Conservation (phyloP, 2,113 vertebrate genomes). For the Pterocles burchelli region DNA sequence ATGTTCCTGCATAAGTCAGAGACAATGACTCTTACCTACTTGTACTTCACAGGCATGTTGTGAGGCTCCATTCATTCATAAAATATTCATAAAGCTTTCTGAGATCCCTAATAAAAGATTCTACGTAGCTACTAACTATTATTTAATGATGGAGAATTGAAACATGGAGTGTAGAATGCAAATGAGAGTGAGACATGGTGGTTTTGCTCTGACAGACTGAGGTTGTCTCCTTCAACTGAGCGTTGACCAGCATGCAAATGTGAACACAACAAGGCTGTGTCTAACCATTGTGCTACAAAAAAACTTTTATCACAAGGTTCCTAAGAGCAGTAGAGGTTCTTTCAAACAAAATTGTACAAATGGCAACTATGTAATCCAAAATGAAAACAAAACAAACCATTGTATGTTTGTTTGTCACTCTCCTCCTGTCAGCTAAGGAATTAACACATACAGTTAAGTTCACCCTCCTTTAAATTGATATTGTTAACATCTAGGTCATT, state of each 20-base stretch:
- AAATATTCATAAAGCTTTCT: slow-evolving; percentile 17
- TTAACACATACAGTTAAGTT: neutral
- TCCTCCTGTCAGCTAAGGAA: neutral
- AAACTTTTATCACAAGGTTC: neutral
- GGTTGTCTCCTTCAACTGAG: neutral
- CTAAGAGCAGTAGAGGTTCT: neutral
- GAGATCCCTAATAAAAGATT: slow-evolving; percentile 23
- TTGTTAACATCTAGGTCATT: slow-evolving; percentile 50
- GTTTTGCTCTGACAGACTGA: neutral
- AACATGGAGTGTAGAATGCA: neutral
- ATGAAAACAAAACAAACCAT: neutral
- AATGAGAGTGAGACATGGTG: neutral
- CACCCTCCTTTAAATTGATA: slow-evolving; percentile 1
- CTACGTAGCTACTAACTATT: neutral
- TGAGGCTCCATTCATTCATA: neutral
- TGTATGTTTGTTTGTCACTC: neutral
- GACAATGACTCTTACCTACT: neutral
- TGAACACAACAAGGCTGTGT: neutral
- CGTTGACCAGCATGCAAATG: neutral
- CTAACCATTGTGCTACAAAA: neutral
- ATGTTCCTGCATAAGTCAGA: neutral
- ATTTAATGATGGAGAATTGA: slow-evolving; percentile 1
- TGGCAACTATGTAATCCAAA: neutral
- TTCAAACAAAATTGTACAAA: neutral
- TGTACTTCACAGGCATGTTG: neutral